phyloP scores from a whole-genome alignment of 2,888 invertebrate species.

The Crocallis elinguaria region DNA sequence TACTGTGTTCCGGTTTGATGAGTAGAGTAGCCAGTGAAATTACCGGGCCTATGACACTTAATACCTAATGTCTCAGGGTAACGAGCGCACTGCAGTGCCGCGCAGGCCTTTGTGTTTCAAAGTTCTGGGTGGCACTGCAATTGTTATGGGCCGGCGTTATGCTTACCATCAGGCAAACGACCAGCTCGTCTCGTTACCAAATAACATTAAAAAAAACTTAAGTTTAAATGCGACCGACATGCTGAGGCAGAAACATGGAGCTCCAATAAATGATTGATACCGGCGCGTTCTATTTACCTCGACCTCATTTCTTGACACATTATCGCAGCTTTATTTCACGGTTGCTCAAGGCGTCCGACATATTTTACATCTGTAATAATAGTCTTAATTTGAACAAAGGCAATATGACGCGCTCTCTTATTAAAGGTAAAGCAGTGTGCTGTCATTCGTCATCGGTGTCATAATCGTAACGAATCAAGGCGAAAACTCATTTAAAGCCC shows the following conservation, averaged over 20 bases:
- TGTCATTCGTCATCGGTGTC: constrained; percentile 42
- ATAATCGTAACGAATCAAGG: constrained; percentile 56
- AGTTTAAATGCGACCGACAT: not conserved
- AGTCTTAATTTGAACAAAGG: constrained; percentile 21
- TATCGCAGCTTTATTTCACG: constrained; percentile 38
- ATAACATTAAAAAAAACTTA: no score
- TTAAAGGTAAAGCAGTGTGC: constrained; percentile 9
- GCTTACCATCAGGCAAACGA: no score
- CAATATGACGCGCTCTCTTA: constrained; percentile 13
- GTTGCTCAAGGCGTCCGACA: constrained; percentile 24
- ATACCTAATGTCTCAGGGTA: no score
- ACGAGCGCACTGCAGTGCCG: no score
- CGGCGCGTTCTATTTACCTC: constrained; percentile 37
- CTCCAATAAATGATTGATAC: constrained; percentile 19
- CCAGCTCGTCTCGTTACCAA: no score
- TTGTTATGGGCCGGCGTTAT: no score
- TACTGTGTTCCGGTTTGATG: no score
- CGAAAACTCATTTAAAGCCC: constrained; percentile 51
- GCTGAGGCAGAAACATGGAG: not conserved
- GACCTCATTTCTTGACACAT: constrained; percentile 37
- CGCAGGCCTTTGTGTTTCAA: no score
- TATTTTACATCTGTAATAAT: constrained; percentile 32
- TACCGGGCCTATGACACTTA: no score
- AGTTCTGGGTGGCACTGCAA: no score
- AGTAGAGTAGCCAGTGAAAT: no score